A percentile compares a stretch with the other conserved stretches of the same genome.
Evolutionary conservation across 2,888 invertebrate species (phyloP).

Genomic region (Dione juno): DNA sequence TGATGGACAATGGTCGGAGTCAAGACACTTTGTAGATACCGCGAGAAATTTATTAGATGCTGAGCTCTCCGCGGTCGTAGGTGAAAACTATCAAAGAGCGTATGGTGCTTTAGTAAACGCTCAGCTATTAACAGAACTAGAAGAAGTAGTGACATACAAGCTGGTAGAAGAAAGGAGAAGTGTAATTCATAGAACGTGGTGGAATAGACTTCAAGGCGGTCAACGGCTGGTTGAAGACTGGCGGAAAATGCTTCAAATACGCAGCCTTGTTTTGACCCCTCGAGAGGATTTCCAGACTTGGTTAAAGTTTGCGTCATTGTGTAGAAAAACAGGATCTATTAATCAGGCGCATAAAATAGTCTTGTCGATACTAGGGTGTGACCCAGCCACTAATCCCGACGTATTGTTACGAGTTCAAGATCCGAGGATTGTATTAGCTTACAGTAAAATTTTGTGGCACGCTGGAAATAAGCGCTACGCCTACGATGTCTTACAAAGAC

Average conservation of each 20-base stretch:
- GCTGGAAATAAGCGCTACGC: constrained; percentile 90
- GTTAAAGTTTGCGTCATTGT: constrained; percentile 98
- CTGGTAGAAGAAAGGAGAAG: constrained; percentile 95
- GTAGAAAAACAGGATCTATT: constrained; percentile 94
- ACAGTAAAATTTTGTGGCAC: constrained; percentile 98
- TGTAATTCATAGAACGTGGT: constrained; percentile 94
- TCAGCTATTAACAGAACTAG: constrained; percentile 97
- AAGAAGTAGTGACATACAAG: constrained; percentile 98
- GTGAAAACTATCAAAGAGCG: constrained; percentile 97
- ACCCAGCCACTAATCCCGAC: constrained; percentile 89
- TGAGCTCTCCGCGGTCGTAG: constrained; percentile 97
- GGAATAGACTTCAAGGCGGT: constrained; percentile 96
- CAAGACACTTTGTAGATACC: constrained; percentile 93
- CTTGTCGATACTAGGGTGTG: constrained; percentile 90
- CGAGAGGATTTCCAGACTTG: constrained; percentile 97
- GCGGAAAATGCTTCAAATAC: constrained; percentile 97
- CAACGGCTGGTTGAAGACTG: constrained; percentile 98
- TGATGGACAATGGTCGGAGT: constrained; percentile 87
- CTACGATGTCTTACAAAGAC: constrained; percentile 90
- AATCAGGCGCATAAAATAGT: constrained; percentile 96
- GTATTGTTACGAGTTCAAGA: constrained; percentile 88
- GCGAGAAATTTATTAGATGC: constrained; percentile 96
- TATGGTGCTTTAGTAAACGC: constrained; percentile 98
- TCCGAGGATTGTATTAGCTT: constrained; percentile 95
- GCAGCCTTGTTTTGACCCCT: constrained; percentile 94